Conservation (phyloP, 30 jellyfish, hydroid and myxozoan species). For the Phacellophora camtschatica region DNA sequence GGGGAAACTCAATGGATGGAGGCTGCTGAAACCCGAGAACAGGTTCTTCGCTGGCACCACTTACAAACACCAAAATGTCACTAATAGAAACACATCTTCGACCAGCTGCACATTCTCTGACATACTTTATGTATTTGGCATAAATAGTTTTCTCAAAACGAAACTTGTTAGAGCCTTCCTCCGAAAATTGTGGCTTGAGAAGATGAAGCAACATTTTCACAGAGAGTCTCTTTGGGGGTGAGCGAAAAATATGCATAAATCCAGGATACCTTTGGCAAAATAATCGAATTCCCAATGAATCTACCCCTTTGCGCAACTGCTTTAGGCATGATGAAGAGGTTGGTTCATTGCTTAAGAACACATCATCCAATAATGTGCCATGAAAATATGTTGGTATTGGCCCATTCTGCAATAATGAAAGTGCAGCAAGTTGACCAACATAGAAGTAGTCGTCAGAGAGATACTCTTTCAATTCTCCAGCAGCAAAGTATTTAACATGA, state of each 20-base stretch:
- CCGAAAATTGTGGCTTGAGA: constrained; percentile 24
- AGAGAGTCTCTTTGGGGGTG: neutral
- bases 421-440: constrained; percentile 48
- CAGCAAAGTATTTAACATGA: constrained; percentile 48
- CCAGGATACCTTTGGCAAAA: constrained; percentile 24
- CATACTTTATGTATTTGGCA: constrained; percentile 12
- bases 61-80: constrained; percentile 34
- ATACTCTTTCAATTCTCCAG: constrained; percentile 37
- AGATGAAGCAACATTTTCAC: constrained; percentile 11
- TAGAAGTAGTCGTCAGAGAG: constrained; percentile 38
- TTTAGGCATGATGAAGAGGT: neutral
- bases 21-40: neutral
- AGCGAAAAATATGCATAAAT: constrained; percentile 7
- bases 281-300: constrained; percentile 22
- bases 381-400: constrained; percentile 25
- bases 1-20: neutral
- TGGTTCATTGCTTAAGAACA: neutral
- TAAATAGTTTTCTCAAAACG: constrained; percentile 31
- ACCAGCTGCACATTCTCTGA: constrained; percentile 63
- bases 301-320: constrained; percentile 34
- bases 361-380: constrained; percentile 10
- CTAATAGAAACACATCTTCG: constrained; percentile 14
- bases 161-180: constrained; percentile 41
- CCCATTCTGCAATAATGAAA: constrained; percentile 55
- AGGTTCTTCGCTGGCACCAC: constrained; percentile 35